Evolutionary conservation across 2,797 vertebrate genomes (phyloP).

Genomic region (Lates japonicus): DNA sequence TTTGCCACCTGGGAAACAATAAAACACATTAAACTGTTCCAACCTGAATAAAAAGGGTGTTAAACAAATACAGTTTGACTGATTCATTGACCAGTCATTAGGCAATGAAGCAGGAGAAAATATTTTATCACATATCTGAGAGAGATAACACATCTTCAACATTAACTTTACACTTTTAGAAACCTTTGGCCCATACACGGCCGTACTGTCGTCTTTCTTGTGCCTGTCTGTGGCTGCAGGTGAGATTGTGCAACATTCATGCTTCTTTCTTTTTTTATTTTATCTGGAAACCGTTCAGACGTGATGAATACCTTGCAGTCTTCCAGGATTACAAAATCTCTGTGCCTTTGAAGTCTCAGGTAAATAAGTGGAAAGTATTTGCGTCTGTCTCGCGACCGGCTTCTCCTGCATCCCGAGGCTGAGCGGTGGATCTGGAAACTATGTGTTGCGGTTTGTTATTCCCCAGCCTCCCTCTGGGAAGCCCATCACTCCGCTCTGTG

Average conservation of each 20-base stretch:
- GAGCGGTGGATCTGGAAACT: conserved; percentile 74
- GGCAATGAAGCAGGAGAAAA: not conserved
- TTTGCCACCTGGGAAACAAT: not conserved
- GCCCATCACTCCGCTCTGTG: conserved; percentile 26
- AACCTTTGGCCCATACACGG: rapidly evolving
- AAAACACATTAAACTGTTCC: not conserved
- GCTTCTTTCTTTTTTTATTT: conserved; percentile 20
- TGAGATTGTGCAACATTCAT: conserved; percentile 42
- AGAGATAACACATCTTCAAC: not conserved
- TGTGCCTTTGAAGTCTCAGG: conserved; percentile 79
- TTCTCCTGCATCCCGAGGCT: conserved; percentile 55
- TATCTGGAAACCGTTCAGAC: conserved; percentile 54
- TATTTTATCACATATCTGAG: not conserved
- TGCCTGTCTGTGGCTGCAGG: conserved; percentile 35
- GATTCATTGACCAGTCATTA: not conserved
- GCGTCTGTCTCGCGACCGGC: conserved; percentile 67
- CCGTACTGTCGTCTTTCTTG: not conserved
- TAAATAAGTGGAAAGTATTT: conserved; percentile 85
- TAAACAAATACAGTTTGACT: not conserved
- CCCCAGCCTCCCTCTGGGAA: conserved; percentile 61
- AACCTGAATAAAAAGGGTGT: not conserved
- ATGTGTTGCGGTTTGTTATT: conserved; percentile 77
- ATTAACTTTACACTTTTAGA: not conserved
- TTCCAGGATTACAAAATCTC: conserved; percentile 58
- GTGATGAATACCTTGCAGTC: conserved; percentile 57